phyloP scores from a whole-genome alignment of 2,888 invertebrate species.

The Morpho deidamia region DNA sequence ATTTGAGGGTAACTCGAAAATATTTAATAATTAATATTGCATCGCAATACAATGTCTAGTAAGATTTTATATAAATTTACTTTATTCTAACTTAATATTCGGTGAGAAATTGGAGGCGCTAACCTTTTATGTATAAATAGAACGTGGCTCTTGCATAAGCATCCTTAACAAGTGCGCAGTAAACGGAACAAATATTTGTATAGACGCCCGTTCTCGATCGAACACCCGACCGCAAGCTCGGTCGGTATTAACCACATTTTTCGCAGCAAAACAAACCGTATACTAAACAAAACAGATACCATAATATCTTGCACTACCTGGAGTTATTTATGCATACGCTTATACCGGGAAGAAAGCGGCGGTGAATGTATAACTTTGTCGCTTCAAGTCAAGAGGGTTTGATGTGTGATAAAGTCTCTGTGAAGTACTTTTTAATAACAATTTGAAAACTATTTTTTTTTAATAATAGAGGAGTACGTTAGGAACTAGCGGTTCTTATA shows the following conservation, averaged over 20 bases:
- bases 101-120: too few relatives aligned
- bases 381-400: constrained; percentile 14
- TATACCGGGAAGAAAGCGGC: constrained; percentile 22
- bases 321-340: constrained; percentile 20
- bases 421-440: background rate
- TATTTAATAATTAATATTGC: too few relatives aligned
- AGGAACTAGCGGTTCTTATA: too few relatives aligned
- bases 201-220: constrained; percentile 23
- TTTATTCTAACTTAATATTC: too few relatives aligned
- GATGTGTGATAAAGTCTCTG: constrained; percentile 18
- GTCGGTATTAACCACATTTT: constrained; percentile 8
- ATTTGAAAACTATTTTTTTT: too few relatives aligned
- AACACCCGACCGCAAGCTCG: constrained; percentile 13
- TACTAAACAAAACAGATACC: constrained; percentile 15
- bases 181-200: constrained; percentile 40
- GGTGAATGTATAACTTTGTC: constrained; percentile 22
- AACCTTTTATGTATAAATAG: background rate
- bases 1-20: too few relatives aligned
- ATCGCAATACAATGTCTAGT: too few relatives aligned
- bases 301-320: constrained; percentile 11
- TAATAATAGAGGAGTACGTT: too few relatives aligned
- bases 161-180: constrained; percentile 29
- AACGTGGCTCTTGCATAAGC: constrained; percentile 1
- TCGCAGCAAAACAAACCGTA: constrained; percentile 18
- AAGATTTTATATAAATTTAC: too few relatives aligned